These are phyloP conservation scores for Xanthia togata DNA, from an alignment of 2,888 invertebrate genomes.

Conservation along the genomic window DNA sequence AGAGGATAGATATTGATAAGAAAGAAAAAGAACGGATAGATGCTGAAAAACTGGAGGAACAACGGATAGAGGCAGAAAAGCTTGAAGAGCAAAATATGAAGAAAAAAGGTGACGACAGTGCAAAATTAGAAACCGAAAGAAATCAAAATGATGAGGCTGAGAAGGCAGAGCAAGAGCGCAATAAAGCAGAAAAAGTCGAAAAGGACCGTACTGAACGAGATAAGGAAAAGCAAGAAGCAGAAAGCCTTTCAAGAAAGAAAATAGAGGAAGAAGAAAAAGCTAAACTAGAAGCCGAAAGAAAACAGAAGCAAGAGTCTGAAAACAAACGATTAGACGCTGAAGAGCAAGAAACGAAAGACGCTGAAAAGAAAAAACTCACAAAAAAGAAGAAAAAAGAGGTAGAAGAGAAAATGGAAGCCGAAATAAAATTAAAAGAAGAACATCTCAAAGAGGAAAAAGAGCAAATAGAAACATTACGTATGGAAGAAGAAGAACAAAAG, in stretches of 20 bases:
- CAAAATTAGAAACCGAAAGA: neutral
- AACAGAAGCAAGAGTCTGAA: constrained; percentile 1
- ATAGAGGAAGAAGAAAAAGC: neutral
- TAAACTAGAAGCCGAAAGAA: neutral
- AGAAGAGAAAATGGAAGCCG: neutral
- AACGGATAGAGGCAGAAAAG: neutral
- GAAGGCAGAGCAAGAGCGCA: neutral
- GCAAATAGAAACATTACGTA: neutral
- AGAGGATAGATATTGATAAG: neutral
- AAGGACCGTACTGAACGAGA: neutral
- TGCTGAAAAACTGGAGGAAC: neutral
- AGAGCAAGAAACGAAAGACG: neutral
- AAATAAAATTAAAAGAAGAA: neutral
- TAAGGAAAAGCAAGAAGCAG: neutral
- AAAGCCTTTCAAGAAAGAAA: neutral
- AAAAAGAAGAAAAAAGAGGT: neutral
- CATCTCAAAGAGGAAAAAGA: neutral
- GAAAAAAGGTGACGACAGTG: too few species aligned
- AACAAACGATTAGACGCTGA: neutral
- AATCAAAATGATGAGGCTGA: neutral
- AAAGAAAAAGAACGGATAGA: neutral
- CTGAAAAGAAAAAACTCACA: neutral
- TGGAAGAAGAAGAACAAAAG: constrained; percentile 4
- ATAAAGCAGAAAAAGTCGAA: neutral
- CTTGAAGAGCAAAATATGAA: neutral